phyloP scores from a whole-genome alignment of 2,113 vertebrate genomes.

The Gorsachius goisagi region DNA sequence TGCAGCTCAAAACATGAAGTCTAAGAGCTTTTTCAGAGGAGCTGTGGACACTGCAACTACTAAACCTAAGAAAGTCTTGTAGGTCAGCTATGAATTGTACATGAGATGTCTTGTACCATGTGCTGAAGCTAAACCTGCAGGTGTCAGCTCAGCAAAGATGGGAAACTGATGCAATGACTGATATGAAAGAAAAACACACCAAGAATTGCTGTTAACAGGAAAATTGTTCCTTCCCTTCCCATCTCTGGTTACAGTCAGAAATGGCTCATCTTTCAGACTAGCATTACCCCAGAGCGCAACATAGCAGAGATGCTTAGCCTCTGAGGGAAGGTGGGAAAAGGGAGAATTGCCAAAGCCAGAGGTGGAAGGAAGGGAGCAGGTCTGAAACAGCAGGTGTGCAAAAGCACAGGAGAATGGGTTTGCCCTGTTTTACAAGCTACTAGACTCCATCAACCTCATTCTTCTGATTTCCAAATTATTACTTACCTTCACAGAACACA shows the following conservation, averaged over 20 bases:
- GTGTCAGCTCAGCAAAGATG: background rate
- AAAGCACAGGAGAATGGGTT: background rate
- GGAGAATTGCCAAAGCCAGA: rapidly evolving
- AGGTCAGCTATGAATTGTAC: background rate
- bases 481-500: background rate
- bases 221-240: background rate
- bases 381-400: background rate
- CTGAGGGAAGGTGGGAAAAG: background rate
- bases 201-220: background rate
- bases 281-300: rapidly evolving
- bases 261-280: background rate
- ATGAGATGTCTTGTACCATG: rapidly evolving
- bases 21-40: background rate
- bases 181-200: background rate
- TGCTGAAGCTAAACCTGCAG: background rate
- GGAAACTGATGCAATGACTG: background rate
- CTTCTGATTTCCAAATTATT: background rate
- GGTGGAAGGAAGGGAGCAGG: background rate
- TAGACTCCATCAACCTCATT: background rate
- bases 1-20: background rate
- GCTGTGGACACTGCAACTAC: background rate
- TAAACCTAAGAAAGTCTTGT: background rate
- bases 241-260: background rate
- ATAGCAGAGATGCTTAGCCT: background rate
- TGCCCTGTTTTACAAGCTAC: background rate